Percentiles rank a stretch among this genome's conserved stretches.
Conservation (phyloP, 2,113 vertebrate species). For the Dasyurus viverrinus region DNA sequence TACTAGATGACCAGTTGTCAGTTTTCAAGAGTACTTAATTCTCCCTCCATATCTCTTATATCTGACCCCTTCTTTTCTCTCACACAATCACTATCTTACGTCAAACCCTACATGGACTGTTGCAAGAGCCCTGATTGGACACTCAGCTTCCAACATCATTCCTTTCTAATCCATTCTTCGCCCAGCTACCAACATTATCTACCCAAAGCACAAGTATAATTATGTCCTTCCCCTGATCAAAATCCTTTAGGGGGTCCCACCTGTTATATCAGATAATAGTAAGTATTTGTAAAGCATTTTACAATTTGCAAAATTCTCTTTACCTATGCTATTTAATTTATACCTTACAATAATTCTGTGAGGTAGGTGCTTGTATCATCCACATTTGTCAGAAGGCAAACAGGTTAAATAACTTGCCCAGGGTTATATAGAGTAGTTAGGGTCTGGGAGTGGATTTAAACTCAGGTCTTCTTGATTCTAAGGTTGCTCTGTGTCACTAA, state of each 20-base stretch:
- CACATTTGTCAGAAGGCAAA: neutral
- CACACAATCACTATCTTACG: neutral
- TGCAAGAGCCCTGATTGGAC: neutral
- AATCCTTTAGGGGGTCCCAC: neutral
- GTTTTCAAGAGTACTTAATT: no score
- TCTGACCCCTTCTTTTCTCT: no score
- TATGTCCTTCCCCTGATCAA: neutral
- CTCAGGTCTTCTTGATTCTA: neutral
- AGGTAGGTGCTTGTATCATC: neutral
- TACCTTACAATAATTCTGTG: neutral
- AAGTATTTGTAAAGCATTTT: neutral
- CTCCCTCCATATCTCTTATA: no score
- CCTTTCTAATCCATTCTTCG: neutral
- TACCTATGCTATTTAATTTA: neutral
- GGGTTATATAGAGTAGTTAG: neutral
- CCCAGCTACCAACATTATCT: neutral
- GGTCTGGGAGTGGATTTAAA: neutral
- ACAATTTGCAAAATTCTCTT: neutral
- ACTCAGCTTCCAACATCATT: neutral
- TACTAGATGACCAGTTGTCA: no score
- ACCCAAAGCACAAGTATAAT: neutral
- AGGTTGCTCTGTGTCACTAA: neutral
- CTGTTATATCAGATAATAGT: neutral
- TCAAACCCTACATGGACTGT: neutral
- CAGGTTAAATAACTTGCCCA: neutral